Evolutionary conservation across 2,113 vertebrate species (phyloP).

Genomic region (Electrona antarctica): DNA sequence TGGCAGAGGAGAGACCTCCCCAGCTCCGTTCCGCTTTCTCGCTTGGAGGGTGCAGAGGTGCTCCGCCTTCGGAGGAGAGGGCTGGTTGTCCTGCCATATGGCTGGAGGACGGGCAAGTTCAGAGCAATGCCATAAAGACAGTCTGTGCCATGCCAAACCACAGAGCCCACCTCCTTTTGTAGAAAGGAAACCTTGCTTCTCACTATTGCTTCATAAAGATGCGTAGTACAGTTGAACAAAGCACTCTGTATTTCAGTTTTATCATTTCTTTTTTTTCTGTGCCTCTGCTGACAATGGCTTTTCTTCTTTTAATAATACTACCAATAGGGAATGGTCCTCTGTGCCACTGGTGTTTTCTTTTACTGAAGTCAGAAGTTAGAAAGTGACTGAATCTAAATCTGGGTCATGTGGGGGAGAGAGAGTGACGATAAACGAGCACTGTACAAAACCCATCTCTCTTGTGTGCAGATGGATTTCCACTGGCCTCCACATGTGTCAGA

Average conservation of each 20-base stretch:
- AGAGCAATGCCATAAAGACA: constrained; percentile 14
- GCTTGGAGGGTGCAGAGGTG: constrained; percentile 35
- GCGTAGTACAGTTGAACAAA: constrained; percentile 55
- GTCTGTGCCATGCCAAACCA: constrained; percentile 15
- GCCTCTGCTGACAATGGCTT: constrained; percentile 70
- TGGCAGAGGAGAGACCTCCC: constrained; percentile 23
- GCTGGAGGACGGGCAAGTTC: constrained; percentile 11
- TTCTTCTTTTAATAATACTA: constrained; percentile 20
- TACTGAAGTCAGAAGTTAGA: constrained; percentile 36
- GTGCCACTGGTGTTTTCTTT: constrained; percentile 27
- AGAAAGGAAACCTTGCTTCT: constrained; percentile 42
- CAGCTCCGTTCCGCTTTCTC: constrained; percentile 6
- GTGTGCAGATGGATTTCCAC: neutral
- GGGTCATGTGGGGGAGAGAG: constrained; percentile 8
- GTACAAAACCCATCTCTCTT: constrained; percentile 40
- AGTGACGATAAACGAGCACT: constrained; percentile 6
- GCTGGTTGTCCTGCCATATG: constrained; percentile 42
- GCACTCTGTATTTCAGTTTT: constrained; percentile 53
- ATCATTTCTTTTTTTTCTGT: constrained; percentile 39
- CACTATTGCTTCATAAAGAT: constrained; percentile 71
- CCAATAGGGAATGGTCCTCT: constrained; percentile 21
- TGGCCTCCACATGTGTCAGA: neutral
- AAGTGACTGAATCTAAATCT: constrained; percentile 36
- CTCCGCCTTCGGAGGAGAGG: constrained; percentile 19
- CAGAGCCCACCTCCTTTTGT: constrained; percentile 16